phyloP scores from a whole-genome alignment of 1,140 invertebrate genomes.

The Brachionus angularis region DNA sequence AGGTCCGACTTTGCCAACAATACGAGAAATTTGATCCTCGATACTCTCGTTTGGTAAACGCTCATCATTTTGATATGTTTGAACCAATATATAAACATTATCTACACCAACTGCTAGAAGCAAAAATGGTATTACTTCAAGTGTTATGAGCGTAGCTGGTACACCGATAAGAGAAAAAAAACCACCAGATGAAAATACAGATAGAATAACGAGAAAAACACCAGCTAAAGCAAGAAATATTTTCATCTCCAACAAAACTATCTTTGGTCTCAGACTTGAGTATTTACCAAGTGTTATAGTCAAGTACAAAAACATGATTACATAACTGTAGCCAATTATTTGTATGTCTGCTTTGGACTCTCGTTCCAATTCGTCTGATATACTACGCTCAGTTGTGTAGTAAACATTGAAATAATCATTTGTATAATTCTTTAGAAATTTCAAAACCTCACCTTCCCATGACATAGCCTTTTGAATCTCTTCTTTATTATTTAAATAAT shows the following conservation, averaged over 20 bases:
- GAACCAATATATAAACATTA: slow-evolving; percentile 90
- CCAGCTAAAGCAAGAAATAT: slow-evolving; percentile 75
- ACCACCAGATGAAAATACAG: slow-evolving; percentile 75
- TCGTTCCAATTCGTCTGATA: slow-evolving; percentile 86
- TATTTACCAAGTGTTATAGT: slow-evolving; percentile 83
- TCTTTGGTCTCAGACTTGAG: slow-evolving; percentile 27
- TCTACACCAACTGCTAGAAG: slow-evolving; percentile 87
- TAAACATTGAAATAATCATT: slow-evolving; percentile 74
- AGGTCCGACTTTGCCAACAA: slow-evolving; percentile 75
- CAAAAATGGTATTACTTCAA: slow-evolving; percentile 89
- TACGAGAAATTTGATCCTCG: slow-evolving; percentile 74
- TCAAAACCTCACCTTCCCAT: slow-evolving; percentile 83
- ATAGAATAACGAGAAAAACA: slow-evolving; percentile 74
- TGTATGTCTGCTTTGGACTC: slow-evolving; percentile 85
- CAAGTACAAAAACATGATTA: slow-evolving; percentile 98
- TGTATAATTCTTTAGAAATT: slow-evolving; percentile 76
- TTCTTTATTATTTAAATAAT: slow-evolving; percentile 49
- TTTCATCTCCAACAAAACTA: slow-evolving; percentile 73
- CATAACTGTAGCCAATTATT: slow-evolving; percentile 86
- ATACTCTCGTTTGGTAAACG: slow-evolving; percentile 66
- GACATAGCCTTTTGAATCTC: slow-evolving; percentile 64
- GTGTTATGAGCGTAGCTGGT: slow-evolving; percentile 75
- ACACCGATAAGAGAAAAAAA: slow-evolving; percentile 74
- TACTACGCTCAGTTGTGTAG: slow-evolving; percentile 83
- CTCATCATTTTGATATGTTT: slow-evolving; percentile 59